phyloP scores from a whole-genome alignment of 2,888 invertebrate species.

The Cheilosia vulpina region DNA sequence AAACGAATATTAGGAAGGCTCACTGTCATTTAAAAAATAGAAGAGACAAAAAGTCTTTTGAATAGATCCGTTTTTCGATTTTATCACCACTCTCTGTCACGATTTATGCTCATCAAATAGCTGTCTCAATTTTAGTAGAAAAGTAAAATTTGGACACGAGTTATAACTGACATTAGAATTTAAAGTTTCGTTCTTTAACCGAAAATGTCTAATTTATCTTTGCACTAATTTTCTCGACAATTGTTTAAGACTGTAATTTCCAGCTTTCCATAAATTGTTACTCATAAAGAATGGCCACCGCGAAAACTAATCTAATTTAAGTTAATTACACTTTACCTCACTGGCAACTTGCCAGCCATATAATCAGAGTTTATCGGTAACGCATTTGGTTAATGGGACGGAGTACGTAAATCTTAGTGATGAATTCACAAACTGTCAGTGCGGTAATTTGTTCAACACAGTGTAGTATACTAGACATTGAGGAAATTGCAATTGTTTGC shows the following conservation, averaged over 20 bases:
- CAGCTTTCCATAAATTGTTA: constrained; percentile 15
- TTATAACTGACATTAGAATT: background rate
- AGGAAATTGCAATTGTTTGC: constrained; percentile 13
- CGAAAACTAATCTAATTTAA: constrained; percentile 25
- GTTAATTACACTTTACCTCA: constrained; percentile 16
- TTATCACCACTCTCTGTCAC: no score
- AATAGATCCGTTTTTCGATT: no score
- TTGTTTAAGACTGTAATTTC: background rate
- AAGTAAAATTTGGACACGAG: no score
- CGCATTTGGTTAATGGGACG: constrained; percentile 4
- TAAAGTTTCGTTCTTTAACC: background rate
- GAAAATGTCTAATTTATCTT: background rate
- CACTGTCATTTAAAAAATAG: no score
- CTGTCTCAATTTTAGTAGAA: no score
- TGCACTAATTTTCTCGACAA: background rate
- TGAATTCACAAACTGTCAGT: constrained; percentile 12
- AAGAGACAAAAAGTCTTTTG: no score
- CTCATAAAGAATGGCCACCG: constrained; percentile 1
- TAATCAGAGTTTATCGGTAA: constrained; percentile 11
- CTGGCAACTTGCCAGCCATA: constrained; percentile 18
- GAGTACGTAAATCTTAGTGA: background rate
- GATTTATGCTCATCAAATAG: no score
- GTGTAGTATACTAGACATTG: background rate
- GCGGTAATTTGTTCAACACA: constrained; percentile 12
- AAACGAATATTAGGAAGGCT: no score